Evolutionary conservation across 2,797 vertebrate genomes (phyloP).

Genomic region (Allobates femoralis): DNA sequence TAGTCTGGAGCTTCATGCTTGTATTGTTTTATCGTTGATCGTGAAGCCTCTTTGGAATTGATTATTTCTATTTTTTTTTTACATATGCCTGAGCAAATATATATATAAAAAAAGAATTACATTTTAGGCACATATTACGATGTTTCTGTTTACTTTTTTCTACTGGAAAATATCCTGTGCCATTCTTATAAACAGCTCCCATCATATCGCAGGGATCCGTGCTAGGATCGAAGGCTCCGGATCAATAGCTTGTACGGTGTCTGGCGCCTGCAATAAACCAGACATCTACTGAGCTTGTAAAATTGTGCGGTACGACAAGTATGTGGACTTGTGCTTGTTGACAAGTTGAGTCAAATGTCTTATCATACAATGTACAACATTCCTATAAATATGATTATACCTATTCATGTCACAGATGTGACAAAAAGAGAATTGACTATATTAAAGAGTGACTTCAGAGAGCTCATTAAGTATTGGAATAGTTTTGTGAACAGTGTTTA

Average conservation of each 20-base stretch:
- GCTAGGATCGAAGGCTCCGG: background rate
- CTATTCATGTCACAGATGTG: background rate
- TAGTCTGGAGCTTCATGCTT: too few species aligned
- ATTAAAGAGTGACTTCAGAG: background rate
- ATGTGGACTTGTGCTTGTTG: background rate
- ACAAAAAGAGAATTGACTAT: background rate
- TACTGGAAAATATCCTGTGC: background rate
- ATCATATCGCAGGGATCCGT: background rate
- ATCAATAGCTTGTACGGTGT: background rate
- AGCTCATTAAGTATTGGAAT: background rate
- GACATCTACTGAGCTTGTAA: constrained; percentile 1
- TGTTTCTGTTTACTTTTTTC: background rate
- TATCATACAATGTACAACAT: background rate
- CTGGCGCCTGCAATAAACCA: background rate
- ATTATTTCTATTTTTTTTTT: too few species aligned
- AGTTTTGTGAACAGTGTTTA: too few species aligned
- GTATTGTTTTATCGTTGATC: too few species aligned
- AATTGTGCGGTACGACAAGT: background rate
- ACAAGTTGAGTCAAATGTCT: background rate
- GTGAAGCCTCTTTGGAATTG: too few species aligned
- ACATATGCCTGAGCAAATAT: too few species aligned
- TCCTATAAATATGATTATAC: background rate
- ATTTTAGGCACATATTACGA: too few species aligned
- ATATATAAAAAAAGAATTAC: too few species aligned
- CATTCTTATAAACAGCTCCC: background rate